Percentiles rank a stretch among this genome's conserved stretches.
Conservation (phyloP, 2,113 vertebrate genomes). For the Pterocles orientalis region DNA sequence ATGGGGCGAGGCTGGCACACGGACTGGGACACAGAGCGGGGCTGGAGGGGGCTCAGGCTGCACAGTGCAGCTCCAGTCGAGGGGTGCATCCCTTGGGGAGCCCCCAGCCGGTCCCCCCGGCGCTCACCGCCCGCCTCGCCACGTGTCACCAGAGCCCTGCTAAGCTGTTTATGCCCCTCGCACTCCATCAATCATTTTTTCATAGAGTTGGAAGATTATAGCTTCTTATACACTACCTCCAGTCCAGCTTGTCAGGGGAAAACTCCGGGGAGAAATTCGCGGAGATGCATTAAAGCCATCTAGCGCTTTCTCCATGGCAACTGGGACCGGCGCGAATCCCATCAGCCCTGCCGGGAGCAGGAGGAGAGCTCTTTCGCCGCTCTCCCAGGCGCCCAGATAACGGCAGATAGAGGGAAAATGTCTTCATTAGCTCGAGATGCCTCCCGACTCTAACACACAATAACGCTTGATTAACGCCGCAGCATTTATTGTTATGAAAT, state of each 20-base stretch:
- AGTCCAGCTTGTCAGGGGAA: conserved; percentile 66
- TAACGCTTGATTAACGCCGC: not conserved
- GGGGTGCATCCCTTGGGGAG: not conserved
- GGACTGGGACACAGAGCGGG: not conserved
- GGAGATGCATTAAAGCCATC: conserved; percentile 67
- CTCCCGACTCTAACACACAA: conserved; percentile 23
- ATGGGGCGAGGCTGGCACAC: too few relatives aligned
- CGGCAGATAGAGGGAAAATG: not conserved
- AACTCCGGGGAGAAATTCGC: conserved; percentile 72
- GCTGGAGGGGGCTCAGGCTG: not conserved
- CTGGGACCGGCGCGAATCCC: conserved; percentile 53
- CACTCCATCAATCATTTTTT: conserved; percentile 65
- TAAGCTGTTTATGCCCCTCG: not conserved
- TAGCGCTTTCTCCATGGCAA: conserved; percentile 79
- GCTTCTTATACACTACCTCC: conserved; percentile 62
- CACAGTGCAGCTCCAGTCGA: rapidly evolving
- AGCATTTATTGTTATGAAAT: conserved; percentile 25
- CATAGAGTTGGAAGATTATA: conserved; percentile 69
- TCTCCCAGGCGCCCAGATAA: not conserved
- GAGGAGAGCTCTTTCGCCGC: not conserved
- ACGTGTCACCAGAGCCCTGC: not conserved
- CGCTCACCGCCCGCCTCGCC: rapidly evolving
- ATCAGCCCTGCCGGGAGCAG: not conserved
- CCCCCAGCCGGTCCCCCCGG: rapidly evolving
- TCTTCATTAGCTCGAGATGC: conserved; percentile 37